phyloP scores from a whole-genome alignment of 2,113 vertebrate species.

The Calidris pygmaea region DNA sequence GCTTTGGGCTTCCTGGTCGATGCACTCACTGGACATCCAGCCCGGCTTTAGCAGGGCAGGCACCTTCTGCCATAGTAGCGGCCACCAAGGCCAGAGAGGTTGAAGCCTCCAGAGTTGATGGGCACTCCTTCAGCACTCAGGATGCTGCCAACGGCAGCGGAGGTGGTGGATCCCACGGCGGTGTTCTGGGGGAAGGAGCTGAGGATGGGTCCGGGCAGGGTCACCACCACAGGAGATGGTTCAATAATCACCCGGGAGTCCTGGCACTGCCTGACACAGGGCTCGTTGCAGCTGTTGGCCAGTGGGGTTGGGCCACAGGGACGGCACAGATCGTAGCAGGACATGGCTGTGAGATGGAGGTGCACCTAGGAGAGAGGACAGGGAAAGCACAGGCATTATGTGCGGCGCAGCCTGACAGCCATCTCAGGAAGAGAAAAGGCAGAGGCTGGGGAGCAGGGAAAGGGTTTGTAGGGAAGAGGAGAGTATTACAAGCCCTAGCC shows the following conservation, averaged over 20 bases:
- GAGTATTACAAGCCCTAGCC: too few species aligned
- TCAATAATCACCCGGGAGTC: not conserved
- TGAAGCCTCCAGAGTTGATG: too few species aligned
- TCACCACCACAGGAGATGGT: not conserved
- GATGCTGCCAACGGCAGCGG: too few species aligned
- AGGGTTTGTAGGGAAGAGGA: rapidly evolving
- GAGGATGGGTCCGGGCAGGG: not conserved
- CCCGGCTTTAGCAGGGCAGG: not conserved
- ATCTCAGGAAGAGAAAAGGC: rapidly evolving
- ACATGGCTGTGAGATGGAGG: too few species aligned
- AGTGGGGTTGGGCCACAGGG: not conserved
- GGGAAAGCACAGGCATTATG: too few species aligned
- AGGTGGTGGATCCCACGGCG: not conserved
- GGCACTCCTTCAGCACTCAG: too few species aligned
- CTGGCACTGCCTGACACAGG: not conserved
- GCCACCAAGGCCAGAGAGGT: too few species aligned
- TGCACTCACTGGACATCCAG: not conserved
- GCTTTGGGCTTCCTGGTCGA: not conserved
- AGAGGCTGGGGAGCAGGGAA: not conserved
- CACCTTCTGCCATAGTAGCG: too few species aligned
- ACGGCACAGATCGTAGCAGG: not conserved
- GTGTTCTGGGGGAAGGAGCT: not conserved
- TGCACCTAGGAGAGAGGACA: too few species aligned
- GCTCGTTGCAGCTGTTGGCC: not conserved
- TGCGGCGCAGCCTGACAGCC: too few species aligned